These are phyloP conservation scores for Henricia sp. DNA, from an alignment of 53 echinoderm and acorn worm genomes.

Conservation along the genomic window DNA sequence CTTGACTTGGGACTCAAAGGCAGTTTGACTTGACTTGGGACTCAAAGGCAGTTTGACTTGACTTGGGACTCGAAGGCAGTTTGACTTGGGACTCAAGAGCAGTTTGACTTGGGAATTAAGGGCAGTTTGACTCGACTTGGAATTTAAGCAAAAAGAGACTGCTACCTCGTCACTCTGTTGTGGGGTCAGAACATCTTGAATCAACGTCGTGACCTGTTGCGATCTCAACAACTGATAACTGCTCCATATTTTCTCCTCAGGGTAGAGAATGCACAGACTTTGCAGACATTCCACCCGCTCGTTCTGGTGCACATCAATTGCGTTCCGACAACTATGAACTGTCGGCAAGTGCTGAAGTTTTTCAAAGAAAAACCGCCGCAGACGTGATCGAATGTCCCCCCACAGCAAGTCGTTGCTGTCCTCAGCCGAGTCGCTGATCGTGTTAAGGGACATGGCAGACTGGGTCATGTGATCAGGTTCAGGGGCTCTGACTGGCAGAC, in stretches of 20 bases:
- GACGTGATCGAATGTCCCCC: constrained; percentile 88
- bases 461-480: constrained; percentile 69
- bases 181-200: constrained; percentile 45
- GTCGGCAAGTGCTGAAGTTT: constrained; percentile 65
- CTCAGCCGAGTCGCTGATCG: constrained; percentile 78
- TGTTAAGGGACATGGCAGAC: constrained; percentile 84
- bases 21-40: too few species aligned
- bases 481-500: constrained; percentile 83
- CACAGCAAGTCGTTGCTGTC: constrained; percentile 89
- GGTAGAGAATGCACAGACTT: constrained; percentile 89
- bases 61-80: too few species aligned
- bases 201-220: constrained; percentile 56
- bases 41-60: too few species aligned
- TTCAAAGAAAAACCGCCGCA: constrained; percentile 78
- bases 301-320: constrained; percentile 8
- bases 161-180: constrained; percentile 28
- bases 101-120: too few species aligned
- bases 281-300: constrained; percentile 81
- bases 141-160: too few species aligned
- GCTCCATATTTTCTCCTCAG: constrained; percentile 80
- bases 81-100: too few species aligned
- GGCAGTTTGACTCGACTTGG: too few species aligned
- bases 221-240: constrained; percentile 72
- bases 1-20: too few species aligned
- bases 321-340: neutral